phyloP scores from a whole-genome alignment of 2,888 invertebrate species.

The Conchocele bisecta region DNA sequence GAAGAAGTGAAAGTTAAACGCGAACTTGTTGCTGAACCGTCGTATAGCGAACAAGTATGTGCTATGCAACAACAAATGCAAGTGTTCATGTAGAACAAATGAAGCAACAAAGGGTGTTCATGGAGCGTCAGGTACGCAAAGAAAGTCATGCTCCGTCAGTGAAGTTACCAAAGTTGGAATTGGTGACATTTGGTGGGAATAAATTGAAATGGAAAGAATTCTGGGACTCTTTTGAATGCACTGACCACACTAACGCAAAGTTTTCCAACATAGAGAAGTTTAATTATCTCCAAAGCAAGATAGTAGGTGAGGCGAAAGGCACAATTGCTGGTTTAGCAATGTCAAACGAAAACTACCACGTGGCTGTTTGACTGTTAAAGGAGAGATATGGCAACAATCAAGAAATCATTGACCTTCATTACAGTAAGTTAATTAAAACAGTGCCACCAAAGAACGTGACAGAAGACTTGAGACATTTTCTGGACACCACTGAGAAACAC shows the following conservation, averaged over 20 bases:
- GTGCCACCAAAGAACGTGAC: not conserved
- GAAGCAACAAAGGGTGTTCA: no score
- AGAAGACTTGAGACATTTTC: not conserved
- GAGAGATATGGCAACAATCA: conserved; percentile 30
- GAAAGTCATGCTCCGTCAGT: no score
- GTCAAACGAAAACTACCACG: conserved; percentile 31
- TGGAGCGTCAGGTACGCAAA: no score
- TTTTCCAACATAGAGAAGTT: conserved; percentile 39
- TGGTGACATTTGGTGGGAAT: conserved; percentile 14
- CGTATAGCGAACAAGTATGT: no score
- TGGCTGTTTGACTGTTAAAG: conserved; percentile 25
- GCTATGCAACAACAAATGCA: no score
- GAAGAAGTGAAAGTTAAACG: no score
- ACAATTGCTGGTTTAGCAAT: conserved; percentile 24
- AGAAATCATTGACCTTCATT: conserved; percentile 39
- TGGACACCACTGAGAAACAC: conserved; percentile 2
- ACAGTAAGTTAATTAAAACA: conserved; percentile 26
- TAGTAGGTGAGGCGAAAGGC: conserved; percentile 10
- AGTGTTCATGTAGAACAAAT: no score
- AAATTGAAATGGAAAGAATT: conserved; percentile 30
- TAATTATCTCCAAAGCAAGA: conserved; percentile 33
- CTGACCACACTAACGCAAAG: conserved; percentile 30
- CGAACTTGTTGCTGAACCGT: no score
- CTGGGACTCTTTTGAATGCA: conserved; percentile 33
- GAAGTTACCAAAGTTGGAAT: conserved; percentile 24